Conservation (phyloP, 2,113 vertebrate species). For the Dipodomys stephensi region DNA sequence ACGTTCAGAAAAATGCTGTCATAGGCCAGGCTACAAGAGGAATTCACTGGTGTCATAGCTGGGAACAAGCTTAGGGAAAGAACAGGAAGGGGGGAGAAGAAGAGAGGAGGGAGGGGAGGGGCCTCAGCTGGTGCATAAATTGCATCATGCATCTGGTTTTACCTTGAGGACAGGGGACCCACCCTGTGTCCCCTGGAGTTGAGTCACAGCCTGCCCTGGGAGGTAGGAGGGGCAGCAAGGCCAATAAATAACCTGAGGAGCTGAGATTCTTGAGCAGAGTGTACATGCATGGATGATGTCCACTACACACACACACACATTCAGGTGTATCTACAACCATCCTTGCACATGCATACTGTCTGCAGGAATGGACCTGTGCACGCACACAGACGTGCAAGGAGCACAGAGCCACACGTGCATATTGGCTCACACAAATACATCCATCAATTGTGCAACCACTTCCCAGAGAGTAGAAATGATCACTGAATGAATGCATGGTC, state of each 20-base stretch:
- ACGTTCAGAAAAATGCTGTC: not conserved
- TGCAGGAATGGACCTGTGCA: no score
- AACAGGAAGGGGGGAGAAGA: not conserved
- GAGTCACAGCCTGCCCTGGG: not conserved
- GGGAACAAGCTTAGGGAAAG: not conserved
- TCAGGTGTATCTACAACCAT: not conserved
- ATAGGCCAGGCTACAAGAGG: not conserved
- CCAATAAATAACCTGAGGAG: not conserved
- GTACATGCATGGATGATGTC: not conserved
- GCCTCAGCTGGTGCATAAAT: not conserved
- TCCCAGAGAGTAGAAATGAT: not conserved
- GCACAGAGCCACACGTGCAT: not conserved
- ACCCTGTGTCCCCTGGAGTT: not conserved
- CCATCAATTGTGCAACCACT: fast-evolving
- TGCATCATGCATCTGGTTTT: not conserved
- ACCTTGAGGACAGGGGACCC: fast-evolving
- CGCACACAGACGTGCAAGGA: no score
- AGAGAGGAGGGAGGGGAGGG: no score
- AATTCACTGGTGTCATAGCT: fast-evolving
- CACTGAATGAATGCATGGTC: no score
- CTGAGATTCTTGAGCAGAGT: not conserved
- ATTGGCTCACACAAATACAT: not conserved
- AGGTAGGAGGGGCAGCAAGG: not conserved
- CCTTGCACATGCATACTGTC: fast-evolving
- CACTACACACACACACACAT: no score